phyloP scores from a whole-genome alignment of 2,797 vertebrate genomes.

The Decapterus maruadsi region DNA sequence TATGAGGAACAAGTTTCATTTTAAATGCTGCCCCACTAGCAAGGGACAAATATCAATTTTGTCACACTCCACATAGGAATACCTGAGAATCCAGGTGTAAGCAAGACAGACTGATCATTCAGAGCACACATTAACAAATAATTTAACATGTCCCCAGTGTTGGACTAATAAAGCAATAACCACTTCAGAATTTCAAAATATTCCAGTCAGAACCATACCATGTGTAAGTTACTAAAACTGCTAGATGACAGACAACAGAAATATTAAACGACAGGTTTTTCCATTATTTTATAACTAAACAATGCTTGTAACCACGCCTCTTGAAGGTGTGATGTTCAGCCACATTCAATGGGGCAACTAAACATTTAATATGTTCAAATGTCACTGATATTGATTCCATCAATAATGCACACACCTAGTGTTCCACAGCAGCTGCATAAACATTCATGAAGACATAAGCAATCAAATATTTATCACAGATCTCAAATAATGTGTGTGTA shows the following conservation, averaged over 20 bases:
- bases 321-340: background rate
- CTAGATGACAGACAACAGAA: background rate
- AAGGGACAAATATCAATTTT: background rate
- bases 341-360: background rate
- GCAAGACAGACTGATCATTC: background rate
- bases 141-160: background rate
- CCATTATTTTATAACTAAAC: background rate
- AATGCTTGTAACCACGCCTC: background rate
- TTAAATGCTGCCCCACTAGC: background rate
- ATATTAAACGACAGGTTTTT: background rate
- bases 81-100: conserved; percentile 3
- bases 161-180: background rate
- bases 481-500: conserved; percentile 17
- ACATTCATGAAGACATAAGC: conserved; percentile 22
- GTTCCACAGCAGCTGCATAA: conserved; percentile 22
- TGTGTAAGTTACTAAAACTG: background rate
- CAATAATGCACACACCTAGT: conserved; percentile 1
- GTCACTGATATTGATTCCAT: conserved; percentile 24
- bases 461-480: conserved; percentile 6
- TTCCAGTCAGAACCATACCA: background rate
- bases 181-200: background rate
- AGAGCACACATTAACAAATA: conserved; percentile 4
- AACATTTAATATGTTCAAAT: conserved; percentile 5
- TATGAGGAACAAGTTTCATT: background rate
- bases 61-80: background rate